Conservation (phyloP, 1,140 invertebrate species). For the Drosophila arawakana region DNA sequence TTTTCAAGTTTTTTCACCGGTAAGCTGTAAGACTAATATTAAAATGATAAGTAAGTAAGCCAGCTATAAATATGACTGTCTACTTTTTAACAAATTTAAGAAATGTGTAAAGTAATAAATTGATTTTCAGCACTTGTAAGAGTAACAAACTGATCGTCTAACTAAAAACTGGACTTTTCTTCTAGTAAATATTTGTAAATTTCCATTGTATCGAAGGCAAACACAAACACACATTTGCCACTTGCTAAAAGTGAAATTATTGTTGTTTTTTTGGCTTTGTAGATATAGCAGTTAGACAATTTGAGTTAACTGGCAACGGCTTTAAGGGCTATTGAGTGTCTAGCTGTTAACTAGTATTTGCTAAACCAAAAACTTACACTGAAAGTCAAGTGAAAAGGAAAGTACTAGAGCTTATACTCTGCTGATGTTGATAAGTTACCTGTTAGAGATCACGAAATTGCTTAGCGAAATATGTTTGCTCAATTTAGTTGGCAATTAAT, state of each 20-base stretch:
- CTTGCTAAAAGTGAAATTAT: slow-evolving; percentile 81
- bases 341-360: not conserved
- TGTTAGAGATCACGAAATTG: slow-evolving; percentile 46
- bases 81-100: not conserved
- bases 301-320: not conserved
- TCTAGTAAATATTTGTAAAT: slow-evolving; percentile 14
- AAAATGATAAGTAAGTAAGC: too few relatives aligned
- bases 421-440: slow-evolving; percentile 37
- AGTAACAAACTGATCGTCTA: slow-evolving; percentile 1
- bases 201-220: slow-evolving; percentile 47
- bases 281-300: not conserved
- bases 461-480: slow-evolving; percentile 46
- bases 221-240: slow-evolving; percentile 50
- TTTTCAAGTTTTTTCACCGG: too few relatives aligned
- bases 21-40: too few relatives aligned
- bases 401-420: slow-evolving; percentile 24
- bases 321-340: slow-evolving; percentile 9
- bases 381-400: slow-evolving; percentile 40
- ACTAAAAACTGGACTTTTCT: slow-evolving; percentile 13
- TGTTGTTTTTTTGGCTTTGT: slow-evolving; percentile 47
- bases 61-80: too few relatives aligned
- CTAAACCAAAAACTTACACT: not conserved
- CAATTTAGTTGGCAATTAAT: slow-evolving; percentile 44
- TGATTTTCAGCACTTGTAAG: not conserved
- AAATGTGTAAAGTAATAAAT: not conserved